Base-by-base conservation (phyloP, 2,888 invertebrate genomes). In the Drosophila pseudotakahashii region DNA sequence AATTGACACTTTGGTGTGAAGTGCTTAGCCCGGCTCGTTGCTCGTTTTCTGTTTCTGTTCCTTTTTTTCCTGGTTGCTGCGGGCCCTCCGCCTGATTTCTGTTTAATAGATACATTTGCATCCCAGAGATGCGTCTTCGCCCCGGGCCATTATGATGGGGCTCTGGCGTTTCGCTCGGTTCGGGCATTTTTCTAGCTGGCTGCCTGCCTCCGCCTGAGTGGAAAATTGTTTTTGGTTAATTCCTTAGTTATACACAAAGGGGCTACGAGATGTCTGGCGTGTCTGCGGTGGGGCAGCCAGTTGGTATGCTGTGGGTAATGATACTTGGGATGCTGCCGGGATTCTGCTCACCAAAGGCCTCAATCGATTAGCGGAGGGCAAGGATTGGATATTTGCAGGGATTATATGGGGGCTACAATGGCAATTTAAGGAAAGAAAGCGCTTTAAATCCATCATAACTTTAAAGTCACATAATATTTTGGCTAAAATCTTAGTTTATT, bases 91-190 rank as follows among this genome's bases (percentile, higher is more conserved):
- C 60, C 77, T 83, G 82, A 82, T 83, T 82, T 82, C 86, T 86
- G 86, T 82, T 82, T 82, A 82, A 82, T 82, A 82, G 82, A 82
- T 86, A 83, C 86, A 82, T 82, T 82, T 82, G 86, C 82, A 82
- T 83, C 86, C 69, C 50, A 70, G 69, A 79, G 78, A 76, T 82
- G 80, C 78, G 82, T 77, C 69, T 72, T 53, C 14, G 79, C 75
- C 39, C 64, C 58, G 55, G 76, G 76, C 70, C 79, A 82, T 62
- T 69, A 79, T 75, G 81, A 79, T 79, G 82, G 67, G 11, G 11
- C 11, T 19, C 11, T 42, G 42, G 42, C 19, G 42, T 19, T 42
- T 41, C 41, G 42, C 57, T 64, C 66, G 55, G 47, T 32, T 32
- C 70, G 52, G 75, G 80, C 86, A 78, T 82, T 85, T 82, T 82